phyloP scores from a whole-genome alignment of 2,797 vertebrate genomes.

The Sebastes melanostomus region DNA sequence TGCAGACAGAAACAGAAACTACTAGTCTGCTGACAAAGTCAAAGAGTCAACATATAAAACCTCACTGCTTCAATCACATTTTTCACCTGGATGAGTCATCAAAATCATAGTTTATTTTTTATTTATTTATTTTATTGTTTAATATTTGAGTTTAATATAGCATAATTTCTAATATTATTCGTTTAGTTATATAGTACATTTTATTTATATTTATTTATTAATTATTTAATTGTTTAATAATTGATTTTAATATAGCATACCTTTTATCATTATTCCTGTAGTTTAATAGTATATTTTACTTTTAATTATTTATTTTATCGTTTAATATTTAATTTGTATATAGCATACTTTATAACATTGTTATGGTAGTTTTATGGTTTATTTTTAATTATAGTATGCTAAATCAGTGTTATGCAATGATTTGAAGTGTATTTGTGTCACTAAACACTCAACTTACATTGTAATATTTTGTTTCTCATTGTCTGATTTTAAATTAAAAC shows the following conservation, averaged over 20 bases:
- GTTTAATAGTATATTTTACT: neutral
- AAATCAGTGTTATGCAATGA: neutral
- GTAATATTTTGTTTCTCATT: too few relatives aligned
- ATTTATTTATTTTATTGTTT: neutral
- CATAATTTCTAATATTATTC: neutral
- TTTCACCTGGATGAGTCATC: neutral
- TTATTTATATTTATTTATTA: too few relatives aligned
- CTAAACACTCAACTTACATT: too few relatives aligned
- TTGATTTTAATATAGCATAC: too few relatives aligned
- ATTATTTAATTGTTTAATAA: too few relatives aligned
- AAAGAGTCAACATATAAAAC: constrained; percentile 6
- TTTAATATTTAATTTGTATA: neutral
- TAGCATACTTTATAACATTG: neutral
- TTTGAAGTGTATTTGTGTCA: neutral
- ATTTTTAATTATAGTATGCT: neutral
- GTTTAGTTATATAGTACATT: neutral
- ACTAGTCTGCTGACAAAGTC: constrained; percentile 14
- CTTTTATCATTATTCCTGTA: fast-evolving
- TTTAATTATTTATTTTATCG: neutral
- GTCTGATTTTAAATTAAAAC: neutral
- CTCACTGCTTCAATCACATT: constrained; percentile 1
- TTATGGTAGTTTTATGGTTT: neutral
- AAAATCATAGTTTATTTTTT: neutral
- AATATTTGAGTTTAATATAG: neutral
- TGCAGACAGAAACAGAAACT: constrained; percentile 21